A percentile compares a stretch with the other conserved stretches of the same genome.
phyloP scores from a whole-genome alignment of 2,113 vertebrate genomes.

The Seriola aureovittata region DNA sequence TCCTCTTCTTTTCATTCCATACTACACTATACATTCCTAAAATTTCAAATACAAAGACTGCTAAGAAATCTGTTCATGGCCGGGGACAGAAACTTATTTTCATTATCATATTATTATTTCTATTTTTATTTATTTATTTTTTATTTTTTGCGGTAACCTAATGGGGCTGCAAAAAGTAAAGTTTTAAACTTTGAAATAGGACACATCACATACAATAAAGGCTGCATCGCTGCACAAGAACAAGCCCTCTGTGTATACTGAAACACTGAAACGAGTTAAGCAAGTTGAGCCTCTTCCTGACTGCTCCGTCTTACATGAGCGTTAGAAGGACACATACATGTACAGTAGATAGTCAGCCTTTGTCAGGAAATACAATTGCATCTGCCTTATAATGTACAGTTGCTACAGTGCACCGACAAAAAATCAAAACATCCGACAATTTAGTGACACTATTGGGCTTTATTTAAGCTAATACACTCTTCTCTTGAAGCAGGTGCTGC shows the following conservation, averaged over 20 bases:
- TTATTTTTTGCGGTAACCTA: too few species aligned
- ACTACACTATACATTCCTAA: too few species aligned
- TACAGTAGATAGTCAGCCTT: too few species aligned
- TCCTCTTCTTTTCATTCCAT: neutral
- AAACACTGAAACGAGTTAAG: constrained; percentile 64
- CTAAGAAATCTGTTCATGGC: neutral
- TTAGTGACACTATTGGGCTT: neutral
- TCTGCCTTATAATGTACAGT: neutral
- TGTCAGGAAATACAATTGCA: constrained; percentile 15
- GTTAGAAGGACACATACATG: neutral
- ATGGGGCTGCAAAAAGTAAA: neutral
- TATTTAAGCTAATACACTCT: fast-evolving
- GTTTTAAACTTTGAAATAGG: constrained; percentile 37
- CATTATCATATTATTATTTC: too few species aligned
- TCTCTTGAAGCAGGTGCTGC: constrained; percentile 58
- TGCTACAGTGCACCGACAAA: fast-evolving
- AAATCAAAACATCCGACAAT: fast-evolving
- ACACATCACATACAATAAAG: constrained; percentile 37
- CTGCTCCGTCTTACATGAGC: neutral
- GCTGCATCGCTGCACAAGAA: constrained; percentile 65
- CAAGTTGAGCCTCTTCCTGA: constrained; percentile 64
- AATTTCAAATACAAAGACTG: neutral
- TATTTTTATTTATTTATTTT: too few species aligned
- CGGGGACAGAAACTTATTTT: too few species aligned
- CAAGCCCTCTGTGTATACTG: constrained; percentile 44